A percentile compares a stretch with the other conserved stretches of the same genome.
Evolutionary conservation across 1,140 invertebrate species (phyloP).

Genomic region (Octopus sinensis): DNA sequence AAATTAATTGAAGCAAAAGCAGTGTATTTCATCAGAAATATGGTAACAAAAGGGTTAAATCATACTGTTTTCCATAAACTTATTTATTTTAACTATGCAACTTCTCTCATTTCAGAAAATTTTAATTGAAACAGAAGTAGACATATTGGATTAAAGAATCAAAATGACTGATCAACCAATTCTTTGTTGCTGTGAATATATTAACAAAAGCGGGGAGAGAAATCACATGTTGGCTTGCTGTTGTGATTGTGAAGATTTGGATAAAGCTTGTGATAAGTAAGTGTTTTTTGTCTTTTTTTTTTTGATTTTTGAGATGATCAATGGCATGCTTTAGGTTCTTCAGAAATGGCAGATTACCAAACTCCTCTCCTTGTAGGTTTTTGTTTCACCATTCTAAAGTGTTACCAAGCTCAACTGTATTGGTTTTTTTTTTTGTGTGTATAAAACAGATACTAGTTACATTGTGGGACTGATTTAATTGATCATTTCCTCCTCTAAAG

Average conservation of each 20-base stretch:
- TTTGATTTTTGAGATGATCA: too few species aligned
- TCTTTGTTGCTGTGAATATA: slow-evolving; percentile 54
- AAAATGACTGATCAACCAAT: slow-evolving; percentile 23
- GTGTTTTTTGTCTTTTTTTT: background rate
- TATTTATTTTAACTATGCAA: too few species aligned
- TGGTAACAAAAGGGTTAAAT: too few species aligned
- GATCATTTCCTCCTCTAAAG: too few species aligned
- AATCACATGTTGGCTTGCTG: slow-evolving; percentile 50
- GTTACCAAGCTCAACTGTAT: background rate
- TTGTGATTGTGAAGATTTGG: slow-evolving; percentile 54
- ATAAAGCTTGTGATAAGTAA: slow-evolving; percentile 51
- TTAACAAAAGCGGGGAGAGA: slow-evolving; percentile 46
- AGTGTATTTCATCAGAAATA: too few species aligned
- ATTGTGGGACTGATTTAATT: too few species aligned
- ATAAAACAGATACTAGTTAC: background rate
- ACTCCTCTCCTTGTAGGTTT: background rate
- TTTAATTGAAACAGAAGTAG: too few species aligned
- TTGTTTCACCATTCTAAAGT: background rate
- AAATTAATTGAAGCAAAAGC: too few species aligned
- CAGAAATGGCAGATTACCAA: background rate
- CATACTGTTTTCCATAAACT: too few species aligned
- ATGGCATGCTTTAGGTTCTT: background rate
- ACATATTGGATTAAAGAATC: too few species aligned
- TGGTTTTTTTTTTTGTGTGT: background rate
- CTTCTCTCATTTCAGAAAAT: too few species aligned